Base-by-base conservation (phyloP, 1,140 invertebrate genomes). In the Caerostris darwini region DNA sequence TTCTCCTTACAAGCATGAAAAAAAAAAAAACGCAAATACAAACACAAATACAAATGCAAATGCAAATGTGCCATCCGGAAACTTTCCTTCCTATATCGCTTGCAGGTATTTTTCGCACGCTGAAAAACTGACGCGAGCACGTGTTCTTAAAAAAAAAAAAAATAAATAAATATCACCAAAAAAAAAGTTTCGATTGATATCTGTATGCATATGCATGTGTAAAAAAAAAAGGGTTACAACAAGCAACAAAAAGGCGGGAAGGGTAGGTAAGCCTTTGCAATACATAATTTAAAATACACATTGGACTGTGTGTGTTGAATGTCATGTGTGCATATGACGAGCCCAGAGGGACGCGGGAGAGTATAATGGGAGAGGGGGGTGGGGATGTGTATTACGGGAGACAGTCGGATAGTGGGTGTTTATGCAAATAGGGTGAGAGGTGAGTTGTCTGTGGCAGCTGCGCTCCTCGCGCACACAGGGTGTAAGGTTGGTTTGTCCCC, bases 261-360 rank as follows among this genome's bases (percentile, higher is more conserved):
- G 61, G n/a, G 61, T 12, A n/a, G n/a, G 61, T 14, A n/a, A 77
- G 34, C 34, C 34, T 34, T 34, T 57, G 14, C 58, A 77, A 83
- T 64, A 59, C 90, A 85, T 92, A 92, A 92, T 92, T 92, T 92
- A 92, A 92, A 83, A 92, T 92, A 92, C 90, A 92, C 81, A 90
- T 14, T 69, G 54, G 19, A 14, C 82, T 85, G 54, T 54, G 56
- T 56, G 54, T 12, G 53, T 89, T 89, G 53, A 77, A 58, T 81
- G 53, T 61, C 17, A 56, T 19, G 59, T 87, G 69, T 59, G 89
- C 71, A 6, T 17, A 58, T 77, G 89, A 89, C 61, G 8, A 87
- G n/a, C 85, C 82, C 85, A 56, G n/a, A 61, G 57, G 17, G 64
- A 12, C 89, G 34, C 89, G 54, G 67, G 17, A 34, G 90, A 91